These are phyloP conservation scores for Leptodactylus fallax DNA, from an alignment of 2,797 vertebrate genomes.

Conservation along the genomic window DNA sequence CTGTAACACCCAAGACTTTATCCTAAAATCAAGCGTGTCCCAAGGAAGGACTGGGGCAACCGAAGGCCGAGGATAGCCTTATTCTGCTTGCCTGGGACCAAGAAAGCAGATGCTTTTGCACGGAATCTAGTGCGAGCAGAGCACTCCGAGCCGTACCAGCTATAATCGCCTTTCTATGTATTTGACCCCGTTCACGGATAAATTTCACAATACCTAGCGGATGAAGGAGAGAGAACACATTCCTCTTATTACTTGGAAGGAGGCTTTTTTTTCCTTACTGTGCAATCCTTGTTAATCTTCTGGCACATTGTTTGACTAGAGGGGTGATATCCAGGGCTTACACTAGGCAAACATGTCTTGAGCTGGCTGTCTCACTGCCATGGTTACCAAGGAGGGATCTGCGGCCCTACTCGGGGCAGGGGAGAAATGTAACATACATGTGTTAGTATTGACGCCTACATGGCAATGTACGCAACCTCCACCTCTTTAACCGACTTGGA, in stretches of 20 bases:
- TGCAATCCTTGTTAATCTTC: conserved; percentile 60
- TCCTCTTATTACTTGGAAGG: conserved; percentile 46
- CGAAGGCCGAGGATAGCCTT: not conserved
- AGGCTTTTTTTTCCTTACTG: conserved; percentile 13
- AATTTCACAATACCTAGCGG: conserved; percentile 40
- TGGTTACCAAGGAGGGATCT: conserved; percentile 66
- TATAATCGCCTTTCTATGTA: conserved; percentile 32
- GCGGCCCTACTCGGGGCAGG: conserved; percentile 6
- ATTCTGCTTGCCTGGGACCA: not conserved
- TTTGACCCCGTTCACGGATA: not conserved
- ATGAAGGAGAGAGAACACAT: conserved; percentile 34
- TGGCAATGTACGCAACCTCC: not conserved
- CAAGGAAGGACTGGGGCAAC: not conserved
- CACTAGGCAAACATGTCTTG: conserved; percentile 72
- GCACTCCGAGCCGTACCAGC: not conserved
- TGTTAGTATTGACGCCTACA: conserved; percentile 30
- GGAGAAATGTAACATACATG: conserved; percentile 54
- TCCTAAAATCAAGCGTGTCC: not conserved
- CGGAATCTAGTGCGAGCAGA: not conserved
- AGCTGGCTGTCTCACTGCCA: conserved; percentile 71
- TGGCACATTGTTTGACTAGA: conserved; percentile 67
- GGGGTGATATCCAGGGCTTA: conserved; percentile 65
- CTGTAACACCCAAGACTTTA: not conserved
- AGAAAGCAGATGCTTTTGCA: not conserved
- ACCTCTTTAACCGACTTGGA: not conserved